A percentile compares a stretch with the other conserved stretches of the same genome.
These are phyloP conservation scores for Neosalanx taihuensis DNA, from an alignment of 2,797 vertebrate genomes.

Conservation along the genomic window DNA sequence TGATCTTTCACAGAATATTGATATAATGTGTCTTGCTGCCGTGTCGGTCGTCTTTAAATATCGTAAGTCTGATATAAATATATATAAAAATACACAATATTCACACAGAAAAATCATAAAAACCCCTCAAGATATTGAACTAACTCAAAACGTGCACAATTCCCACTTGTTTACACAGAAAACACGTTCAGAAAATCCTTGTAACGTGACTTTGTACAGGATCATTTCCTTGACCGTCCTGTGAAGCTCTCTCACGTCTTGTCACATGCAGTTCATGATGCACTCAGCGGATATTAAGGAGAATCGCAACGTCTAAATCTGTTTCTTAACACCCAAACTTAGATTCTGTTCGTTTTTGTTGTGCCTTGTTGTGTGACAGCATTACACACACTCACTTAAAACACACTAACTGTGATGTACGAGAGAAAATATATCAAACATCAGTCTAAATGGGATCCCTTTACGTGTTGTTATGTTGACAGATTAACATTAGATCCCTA, in stretches of 20 bases:
- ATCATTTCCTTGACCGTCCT: not conserved
- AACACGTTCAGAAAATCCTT: not conserved
- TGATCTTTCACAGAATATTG: conserved; percentile 13
- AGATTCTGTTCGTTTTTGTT: conserved; percentile 27
- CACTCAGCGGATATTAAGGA: not conserved
- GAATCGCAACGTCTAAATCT: conserved; percentile 2
- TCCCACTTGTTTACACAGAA: not conserved
- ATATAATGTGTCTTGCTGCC: conserved; percentile 42
- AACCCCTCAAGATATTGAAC: no score
- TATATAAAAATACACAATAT: not conserved
- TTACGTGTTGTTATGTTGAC: not conserved
- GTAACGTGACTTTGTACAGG: not conserved
- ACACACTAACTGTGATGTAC: not conserved
- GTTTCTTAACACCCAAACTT: conserved; percentile 13
- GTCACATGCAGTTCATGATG: not conserved
- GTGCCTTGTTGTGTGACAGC: conserved; percentile 40
- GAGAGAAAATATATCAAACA: not conserved
- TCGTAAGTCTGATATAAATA: not conserved
- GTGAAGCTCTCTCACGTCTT: not conserved
- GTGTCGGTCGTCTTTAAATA: conserved; percentile 41
- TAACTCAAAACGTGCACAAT: not conserved
- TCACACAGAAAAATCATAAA: not conserved
- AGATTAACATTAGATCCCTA: not conserved
- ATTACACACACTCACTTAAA: no score
- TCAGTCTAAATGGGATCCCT: no score